These are phyloP conservation scores for Montipora capricornis DNA, from an alignment of 64 coral and sea anemone species.

Conservation along the genomic window DNA sequence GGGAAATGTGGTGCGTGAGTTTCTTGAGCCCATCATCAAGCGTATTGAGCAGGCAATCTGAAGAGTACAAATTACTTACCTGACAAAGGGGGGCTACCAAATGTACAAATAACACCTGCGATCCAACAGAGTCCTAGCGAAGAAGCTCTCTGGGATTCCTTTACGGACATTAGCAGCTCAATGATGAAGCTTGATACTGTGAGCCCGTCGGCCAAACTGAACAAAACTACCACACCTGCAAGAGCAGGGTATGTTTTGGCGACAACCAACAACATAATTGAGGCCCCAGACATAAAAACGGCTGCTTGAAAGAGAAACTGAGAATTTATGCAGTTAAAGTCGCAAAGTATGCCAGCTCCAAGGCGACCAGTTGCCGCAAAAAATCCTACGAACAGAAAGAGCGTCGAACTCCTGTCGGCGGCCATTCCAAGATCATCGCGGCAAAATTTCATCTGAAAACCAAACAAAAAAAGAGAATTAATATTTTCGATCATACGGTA, in stretches of 20 bases:
- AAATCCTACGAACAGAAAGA: conserved; percentile 52
- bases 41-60: no score
- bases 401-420: conserved; percentile 28
- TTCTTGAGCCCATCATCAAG: no score
- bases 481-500: no score
- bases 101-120: background rate
- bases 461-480: background rate
- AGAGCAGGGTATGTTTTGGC: conserved; percentile 20
- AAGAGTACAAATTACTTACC: background rate
- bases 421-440: conserved; percentile 62
- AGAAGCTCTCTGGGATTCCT: conserved; percentile 24
- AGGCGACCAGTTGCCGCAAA: conserved; percentile 42
- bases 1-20: no score
- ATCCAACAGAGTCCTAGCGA: background rate
- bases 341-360: conserved; percentile 22
- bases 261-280: background rate
- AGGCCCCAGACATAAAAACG: background rate
- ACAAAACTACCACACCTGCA: conserved; percentile 5
- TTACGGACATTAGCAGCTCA: conserved; percentile 12
- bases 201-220: conserved; percentile 31
- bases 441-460: conserved; percentile 46
- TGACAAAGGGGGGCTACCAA: conserved; percentile 11
- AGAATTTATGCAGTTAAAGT: conserved; percentile 19
- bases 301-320: conserved; percentile 14
- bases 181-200: conserved; percentile 9